Conservation (phyloP, 92 coral and sea anemone genomes). For the Zoanthus sansibaricus region DNA sequence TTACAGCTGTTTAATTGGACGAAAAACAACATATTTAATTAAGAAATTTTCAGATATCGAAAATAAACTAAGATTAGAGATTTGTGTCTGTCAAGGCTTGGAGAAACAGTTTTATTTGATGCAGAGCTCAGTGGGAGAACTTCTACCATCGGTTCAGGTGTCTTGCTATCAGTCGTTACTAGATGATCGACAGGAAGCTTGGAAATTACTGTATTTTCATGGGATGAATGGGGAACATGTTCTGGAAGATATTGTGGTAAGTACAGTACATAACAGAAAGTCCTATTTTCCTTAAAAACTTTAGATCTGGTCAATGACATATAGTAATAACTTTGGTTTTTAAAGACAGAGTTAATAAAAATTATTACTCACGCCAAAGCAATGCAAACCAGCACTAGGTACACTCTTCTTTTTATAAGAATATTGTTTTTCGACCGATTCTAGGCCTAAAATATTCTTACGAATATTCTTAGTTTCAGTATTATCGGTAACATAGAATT, state of each 20-base stretch:
- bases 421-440: no score
- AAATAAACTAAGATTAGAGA: constrained; percentile 69
- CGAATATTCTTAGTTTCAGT: no score
- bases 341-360: no score
- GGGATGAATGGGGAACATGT: constrained; percentile 76
- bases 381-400: no score
- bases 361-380: no score
- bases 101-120: background rate
- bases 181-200: constrained; percentile 74
- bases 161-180: constrained; percentile 75
- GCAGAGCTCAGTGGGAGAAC: constrained; percentile 16
- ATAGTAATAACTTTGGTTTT: no score
- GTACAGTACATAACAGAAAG: constrained; percentile 45
- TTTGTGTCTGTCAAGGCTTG: constrained; percentile 17
- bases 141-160: constrained; percentile 62
- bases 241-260: constrained; percentile 90
- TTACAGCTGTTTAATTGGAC: constrained; percentile 80
- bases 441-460: no score
- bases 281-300: no score
- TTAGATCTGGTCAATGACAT: no score
- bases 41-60: constrained; percentile 81
- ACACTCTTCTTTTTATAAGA: no score
- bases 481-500: no score
- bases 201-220: constrained; percentile 84
- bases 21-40: constrained; percentile 71